Percentiles rank a stretch among this genome's conserved stretches.
Conservation (phyloP, 2,797 vertebrate genomes). For the Dromococcyx pavoninus region DNA sequence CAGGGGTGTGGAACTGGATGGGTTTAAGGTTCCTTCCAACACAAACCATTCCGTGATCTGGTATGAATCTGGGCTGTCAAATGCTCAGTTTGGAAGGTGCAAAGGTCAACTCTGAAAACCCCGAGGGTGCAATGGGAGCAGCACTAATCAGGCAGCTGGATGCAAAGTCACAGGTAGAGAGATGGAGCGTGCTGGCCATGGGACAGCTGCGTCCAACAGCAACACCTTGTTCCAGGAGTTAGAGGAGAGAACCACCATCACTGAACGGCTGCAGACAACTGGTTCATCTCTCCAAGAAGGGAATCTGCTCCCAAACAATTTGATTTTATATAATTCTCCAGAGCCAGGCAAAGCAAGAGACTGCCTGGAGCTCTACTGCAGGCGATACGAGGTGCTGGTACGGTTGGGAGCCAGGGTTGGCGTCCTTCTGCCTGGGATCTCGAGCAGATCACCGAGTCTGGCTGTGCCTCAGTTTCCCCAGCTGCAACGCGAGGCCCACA, state of each 20-base stretch:
- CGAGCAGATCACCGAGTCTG: too few relatives aligned
- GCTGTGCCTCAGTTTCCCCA: not conserved
- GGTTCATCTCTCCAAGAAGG: fast-evolving
- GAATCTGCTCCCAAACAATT: not conserved
- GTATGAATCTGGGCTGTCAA: not conserved
- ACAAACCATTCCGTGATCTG: too few relatives aligned
- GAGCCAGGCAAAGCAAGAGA: fast-evolving
- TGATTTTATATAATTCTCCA: not conserved
- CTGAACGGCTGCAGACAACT: fast-evolving
- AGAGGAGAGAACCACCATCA: not conserved
- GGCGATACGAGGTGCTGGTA: fast-evolving
- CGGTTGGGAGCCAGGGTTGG: not conserved
- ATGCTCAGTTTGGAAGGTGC: fast-evolving
- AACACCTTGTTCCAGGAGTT: not conserved
- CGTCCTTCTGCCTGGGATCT: too few relatives aligned
- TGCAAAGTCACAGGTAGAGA: not conserved
- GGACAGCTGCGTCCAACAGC: not conserved
- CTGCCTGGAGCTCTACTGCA: not conserved
- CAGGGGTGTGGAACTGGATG: too few relatives aligned
- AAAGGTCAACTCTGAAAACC: not conserved
- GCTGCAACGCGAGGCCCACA: fast-evolving
- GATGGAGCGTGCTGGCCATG: fast-evolving
- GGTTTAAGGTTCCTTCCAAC: too few relatives aligned
- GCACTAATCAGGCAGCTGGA: not conserved
- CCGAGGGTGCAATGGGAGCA: fast-evolving